Conservation (phyloP, 2,797 vertebrate genomes). For the Acanthiza pusilla region DNA sequence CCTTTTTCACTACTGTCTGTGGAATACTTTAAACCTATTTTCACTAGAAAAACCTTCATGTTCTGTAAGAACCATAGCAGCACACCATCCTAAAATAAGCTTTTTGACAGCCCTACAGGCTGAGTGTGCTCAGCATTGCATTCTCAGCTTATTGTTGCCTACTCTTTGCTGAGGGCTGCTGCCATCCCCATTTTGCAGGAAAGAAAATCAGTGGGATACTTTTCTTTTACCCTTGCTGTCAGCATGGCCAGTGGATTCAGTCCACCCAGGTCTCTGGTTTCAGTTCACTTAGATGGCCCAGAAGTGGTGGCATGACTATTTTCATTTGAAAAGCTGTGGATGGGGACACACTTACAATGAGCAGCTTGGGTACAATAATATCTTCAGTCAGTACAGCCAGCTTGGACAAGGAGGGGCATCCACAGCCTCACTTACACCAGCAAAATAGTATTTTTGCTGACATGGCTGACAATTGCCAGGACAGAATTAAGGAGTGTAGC, state of each 20-base stretch:
- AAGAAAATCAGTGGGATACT: background rate
- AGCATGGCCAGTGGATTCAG: background rate
- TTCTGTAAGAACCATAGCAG: background rate
- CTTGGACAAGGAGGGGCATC: background rate
- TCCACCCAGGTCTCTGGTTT: background rate
- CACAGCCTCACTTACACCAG: background rate
- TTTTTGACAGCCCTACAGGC: background rate
- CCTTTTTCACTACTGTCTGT: background rate
- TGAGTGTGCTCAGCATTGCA: background rate
- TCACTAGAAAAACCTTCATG: background rate
- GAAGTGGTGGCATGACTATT: background rate
- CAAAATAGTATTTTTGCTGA: background rate
- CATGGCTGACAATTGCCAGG: background rate
- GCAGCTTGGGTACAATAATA: background rate
- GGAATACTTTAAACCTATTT: background rate
- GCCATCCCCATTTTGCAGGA: background rate
- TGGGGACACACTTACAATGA: background rate
- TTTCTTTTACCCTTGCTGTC: background rate
- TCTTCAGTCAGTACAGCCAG: background rate
- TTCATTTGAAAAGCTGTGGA: background rate
- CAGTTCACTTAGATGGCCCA: background rate
- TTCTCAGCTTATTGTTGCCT: background rate
- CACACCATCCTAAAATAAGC: background rate
- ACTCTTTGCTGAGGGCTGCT: background rate
- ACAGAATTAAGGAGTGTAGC: background rate